A percentile compares a stretch with the other conserved stretches of the same genome.
Conservation (phyloP, 92 coral and sea anemone species). For the Phenganax stokvisi region DNA sequence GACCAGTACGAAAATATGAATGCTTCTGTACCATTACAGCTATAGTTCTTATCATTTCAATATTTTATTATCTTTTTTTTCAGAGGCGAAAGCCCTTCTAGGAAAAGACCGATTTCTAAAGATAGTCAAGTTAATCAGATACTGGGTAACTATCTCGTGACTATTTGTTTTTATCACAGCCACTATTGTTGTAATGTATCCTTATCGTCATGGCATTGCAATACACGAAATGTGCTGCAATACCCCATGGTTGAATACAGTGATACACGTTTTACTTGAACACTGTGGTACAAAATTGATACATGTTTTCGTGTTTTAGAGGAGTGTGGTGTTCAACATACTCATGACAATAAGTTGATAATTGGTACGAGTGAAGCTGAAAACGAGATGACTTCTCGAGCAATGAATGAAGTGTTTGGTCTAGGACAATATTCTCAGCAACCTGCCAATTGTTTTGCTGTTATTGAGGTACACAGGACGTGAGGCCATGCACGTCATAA, state of each 20-base stretch:
- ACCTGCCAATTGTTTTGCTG: conserved; percentile 96
- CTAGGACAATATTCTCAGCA: conserved; percentile 85
- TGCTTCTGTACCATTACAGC: neutral
- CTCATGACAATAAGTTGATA: conserved; percentile 69
- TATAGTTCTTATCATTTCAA: neutral
- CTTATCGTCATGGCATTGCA: neutral
- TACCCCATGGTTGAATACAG: too few species aligned
- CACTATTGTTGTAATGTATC: neutral
- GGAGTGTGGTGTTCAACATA: conserved; percentile 84
- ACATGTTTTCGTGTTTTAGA: conserved; percentile 33
- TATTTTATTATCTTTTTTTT: conserved; percentile 1
- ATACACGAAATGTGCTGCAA: too few species aligned
- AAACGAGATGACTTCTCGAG: conserved; percentile 87
- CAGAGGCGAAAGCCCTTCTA: neutral
- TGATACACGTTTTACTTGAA: neutral
- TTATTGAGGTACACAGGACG: conserved; percentile 60
- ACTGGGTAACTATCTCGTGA: conserved; percentile 1
- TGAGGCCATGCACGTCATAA: neutral
- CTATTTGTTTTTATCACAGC: neutral
- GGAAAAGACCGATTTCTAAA: conserved; percentile 19
- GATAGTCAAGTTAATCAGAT: conserved; percentile 39
- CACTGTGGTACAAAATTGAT: neutral
- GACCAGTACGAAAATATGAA: conserved; percentile 42
- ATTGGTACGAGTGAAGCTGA: conserved; percentile 88
- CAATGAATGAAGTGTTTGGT: conserved; percentile 87